Conservation (phyloP, 2,113 vertebrate species). For the Lontra canadensis region DNA sequence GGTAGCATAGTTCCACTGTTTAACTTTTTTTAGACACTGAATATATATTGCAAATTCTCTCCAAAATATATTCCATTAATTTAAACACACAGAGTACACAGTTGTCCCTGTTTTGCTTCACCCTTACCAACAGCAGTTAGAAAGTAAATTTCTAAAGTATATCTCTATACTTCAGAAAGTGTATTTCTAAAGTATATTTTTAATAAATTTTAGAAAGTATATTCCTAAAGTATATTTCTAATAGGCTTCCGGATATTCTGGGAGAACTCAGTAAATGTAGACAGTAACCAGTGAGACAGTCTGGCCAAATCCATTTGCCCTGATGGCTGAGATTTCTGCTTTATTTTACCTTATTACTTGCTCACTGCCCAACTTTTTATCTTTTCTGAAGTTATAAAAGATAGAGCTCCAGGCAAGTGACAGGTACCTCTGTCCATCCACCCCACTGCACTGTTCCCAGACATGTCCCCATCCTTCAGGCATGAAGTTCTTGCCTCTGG, state of each 20-base stretch:
- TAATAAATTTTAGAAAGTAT: no score
- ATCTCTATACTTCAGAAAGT: neutral
- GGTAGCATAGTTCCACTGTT: neutral
- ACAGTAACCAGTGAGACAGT: neutral
- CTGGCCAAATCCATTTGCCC: neutral
- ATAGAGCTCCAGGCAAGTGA: neutral
- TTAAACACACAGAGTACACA: neutral
- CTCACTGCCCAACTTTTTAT: neutral
- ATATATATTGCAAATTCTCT: neutral
- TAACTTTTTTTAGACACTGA: neutral
- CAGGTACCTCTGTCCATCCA: neutral
- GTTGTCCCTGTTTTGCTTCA: neutral
- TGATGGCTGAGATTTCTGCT: neutral
- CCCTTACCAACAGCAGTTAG: neutral
- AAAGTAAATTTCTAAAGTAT: no score
- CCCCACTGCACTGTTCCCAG: neutral
- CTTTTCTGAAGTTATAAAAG: neutral
- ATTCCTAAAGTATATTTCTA: neutral
- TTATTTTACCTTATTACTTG: neutral
- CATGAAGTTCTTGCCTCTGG: conserved; percentile 56
- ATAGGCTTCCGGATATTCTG: neutral
- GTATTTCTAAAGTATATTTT: no score
- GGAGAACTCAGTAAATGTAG: neutral
- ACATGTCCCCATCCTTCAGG: neutral
- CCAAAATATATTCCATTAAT: neutral